Evolutionary conservation across 2,113 vertebrate genomes (phyloP).

Genomic region (Aldabrachelys gigantea): DNA sequence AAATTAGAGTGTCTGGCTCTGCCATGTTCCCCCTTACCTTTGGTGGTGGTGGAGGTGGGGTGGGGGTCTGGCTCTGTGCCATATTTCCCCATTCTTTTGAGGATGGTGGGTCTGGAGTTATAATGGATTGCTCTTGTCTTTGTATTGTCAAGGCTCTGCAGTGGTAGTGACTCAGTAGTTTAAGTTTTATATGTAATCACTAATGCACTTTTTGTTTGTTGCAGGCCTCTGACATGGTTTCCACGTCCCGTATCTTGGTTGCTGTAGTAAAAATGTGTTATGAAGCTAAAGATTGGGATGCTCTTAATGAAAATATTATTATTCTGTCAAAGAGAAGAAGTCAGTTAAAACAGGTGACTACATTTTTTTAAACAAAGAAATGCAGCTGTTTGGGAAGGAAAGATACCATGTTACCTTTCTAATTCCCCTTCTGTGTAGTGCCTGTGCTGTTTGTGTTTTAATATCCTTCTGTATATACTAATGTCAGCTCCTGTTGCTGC

Average conservation of each 20-base stretch:
- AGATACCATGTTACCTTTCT: not conserved
- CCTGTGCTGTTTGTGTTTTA: not conserved
- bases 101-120: not conserved
- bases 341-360: conserved; percentile 94
- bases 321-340: conserved; percentile 96
- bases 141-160: not conserved
- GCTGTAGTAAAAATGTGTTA: conserved; percentile 97
- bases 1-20: not conserved
- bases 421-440: not conserved
- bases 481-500: not conserved
- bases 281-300: conserved; percentile 96
- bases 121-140: not conserved
- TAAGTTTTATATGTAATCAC: not conserved
- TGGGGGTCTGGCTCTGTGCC: not conserved
- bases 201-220: not conserved
- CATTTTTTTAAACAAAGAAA: conserved; percentile 1
- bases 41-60: not conserved
- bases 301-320: conserved; percentile 98
- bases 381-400: not conserved
- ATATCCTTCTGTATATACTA: not conserved
- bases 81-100: not conserved
- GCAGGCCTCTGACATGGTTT: conserved; percentile 98
- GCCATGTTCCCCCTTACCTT: not conserved
- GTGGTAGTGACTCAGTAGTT: not conserved
- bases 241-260: conserved; percentile 96